Evolutionary conservation across 35 echinoderm and acorn worm species (phyloP), one percentile per base, ranked within the genome.

Genomic region (Stichopus chloronotus): DNA sequence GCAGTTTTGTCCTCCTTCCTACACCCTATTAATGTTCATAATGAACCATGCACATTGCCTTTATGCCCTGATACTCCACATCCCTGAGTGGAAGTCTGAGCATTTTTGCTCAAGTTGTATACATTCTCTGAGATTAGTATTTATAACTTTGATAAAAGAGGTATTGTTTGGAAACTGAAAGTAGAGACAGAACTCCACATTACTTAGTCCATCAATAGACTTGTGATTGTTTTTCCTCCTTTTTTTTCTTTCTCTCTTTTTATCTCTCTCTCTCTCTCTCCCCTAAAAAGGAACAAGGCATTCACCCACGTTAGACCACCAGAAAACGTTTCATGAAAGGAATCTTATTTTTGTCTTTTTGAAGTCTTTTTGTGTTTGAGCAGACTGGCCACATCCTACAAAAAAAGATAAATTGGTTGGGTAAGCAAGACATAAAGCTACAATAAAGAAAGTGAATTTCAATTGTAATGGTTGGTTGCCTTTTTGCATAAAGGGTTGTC

Each of bases 341-440:
- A 65, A 65, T 65, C 61, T 65, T 43, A 43, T 43, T 43, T 43
- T 43, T 43, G 30, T 43, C 30, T 43, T 43, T 43, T 65, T 65
- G 61, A 65, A 65, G 61, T 65, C 61, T 65, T 65, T 65, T 65
- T 65, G 61, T 81, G 80, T 11, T 17, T 83, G 30, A 43, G 3
- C 3, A 43, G 80, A 56, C 80, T 83, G 55, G 4, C 55, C 55
- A 16, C 80, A 83, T 52, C 80, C 80, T 20, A 43, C 14, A 83
- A 83, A 83, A 83, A 83, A 52, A 52, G 80, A 83, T 83, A 53
- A 83, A 83, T 6, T 83, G 80, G 80, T 83, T 83, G 80, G 53
- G 80, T 83, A 20, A 57, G 13, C 80, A 83, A 52, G 19, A 19
- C 19, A 65, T 11, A 19, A 83, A 14, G 80, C 80, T 83, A 19